Evolutionary conservation across 37 sponge, comb jelly and placozoan species (phyloP).

Genomic region (Cliona cf. orientalis): DNA sequence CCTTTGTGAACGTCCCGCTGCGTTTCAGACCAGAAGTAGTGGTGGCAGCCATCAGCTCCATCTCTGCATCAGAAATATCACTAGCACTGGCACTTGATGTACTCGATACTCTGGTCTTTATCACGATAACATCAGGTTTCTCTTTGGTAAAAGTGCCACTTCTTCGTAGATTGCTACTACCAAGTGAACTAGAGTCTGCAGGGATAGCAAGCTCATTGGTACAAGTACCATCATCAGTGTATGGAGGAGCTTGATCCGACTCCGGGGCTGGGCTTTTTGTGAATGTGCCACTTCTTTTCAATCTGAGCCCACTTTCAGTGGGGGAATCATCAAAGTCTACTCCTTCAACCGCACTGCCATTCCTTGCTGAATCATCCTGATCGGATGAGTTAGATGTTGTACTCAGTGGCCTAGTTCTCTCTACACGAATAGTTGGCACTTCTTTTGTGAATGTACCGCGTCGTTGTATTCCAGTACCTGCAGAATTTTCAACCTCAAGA

Average conservation of each 20-base stretch:
- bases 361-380: background rate
- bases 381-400: background rate
- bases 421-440: conserved; percentile 4
- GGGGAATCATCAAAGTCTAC: background rate
- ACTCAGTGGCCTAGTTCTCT: background rate
- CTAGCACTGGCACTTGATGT: background rate
- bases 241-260: background rate
- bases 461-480: conserved; percentile 1
- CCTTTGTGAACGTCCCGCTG: no score
- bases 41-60: background rate
- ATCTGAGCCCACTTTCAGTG: background rate
- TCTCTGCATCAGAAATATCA: background rate
- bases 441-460: conserved; percentile 50
- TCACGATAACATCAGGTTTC: background rate
- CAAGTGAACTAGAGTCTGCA: background rate
- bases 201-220: background rate
- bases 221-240: background rate
- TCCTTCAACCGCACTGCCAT: background rate
- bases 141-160: conserved; percentile 30
- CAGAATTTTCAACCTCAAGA: background rate
- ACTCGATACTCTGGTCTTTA: no score
- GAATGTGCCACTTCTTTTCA: conserved; percentile 40
- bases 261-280: background rate
- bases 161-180: background rate
- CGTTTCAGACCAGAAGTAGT: no score